Percentiles rank a stretch among this genome's conserved stretches.
These are phyloP conservation scores for Gobio occitaniae DNA, from an alignment of 2,797 vertebrate genomes.

Conservation along the genomic window DNA sequence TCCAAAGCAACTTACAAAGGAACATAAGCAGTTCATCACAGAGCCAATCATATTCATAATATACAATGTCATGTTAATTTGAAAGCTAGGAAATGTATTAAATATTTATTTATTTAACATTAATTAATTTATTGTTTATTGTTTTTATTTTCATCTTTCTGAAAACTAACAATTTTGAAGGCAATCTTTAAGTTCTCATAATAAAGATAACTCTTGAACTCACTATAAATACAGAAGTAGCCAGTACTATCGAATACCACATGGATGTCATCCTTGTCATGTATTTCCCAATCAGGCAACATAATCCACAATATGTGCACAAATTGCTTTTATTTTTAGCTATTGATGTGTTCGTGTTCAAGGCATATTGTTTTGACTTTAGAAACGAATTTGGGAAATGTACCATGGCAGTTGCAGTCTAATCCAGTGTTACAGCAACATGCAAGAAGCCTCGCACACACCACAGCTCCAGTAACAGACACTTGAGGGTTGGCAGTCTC, in stretches of 20 bases:
- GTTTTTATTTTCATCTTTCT: not conserved
- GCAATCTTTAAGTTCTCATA: not conserved
- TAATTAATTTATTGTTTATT: not conserved
- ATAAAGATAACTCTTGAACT: not conserved
- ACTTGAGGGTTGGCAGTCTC: slow-evolving; percentile 50
- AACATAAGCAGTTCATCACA: not conserved
- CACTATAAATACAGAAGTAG: not conserved
- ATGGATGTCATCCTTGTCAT: not conserved
- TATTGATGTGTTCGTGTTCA: slow-evolving; percentile 35
- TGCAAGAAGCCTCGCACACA: slow-evolving; percentile 23
- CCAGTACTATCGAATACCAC: not conserved
- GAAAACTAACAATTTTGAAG: not conserved
- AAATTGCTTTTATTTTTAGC: slow-evolving; percentile 15
- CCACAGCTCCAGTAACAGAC: slow-evolving; percentile 40
- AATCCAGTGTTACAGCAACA: slow-evolving; percentile 40
- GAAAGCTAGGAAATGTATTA: not conserved
- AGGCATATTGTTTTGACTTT: slow-evolving; percentile 36
- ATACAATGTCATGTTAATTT: not conserved
- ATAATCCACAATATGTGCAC: slow-evolving; percentile 13
- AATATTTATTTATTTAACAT: not conserved
- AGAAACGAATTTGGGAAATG: slow-evolving; percentile 44
- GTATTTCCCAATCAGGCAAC: slow-evolving; percentile 8
- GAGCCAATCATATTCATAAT: not conserved
- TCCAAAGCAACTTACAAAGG: not conserved
- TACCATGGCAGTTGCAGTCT: slow-evolving; percentile 39